phyloP scores from a whole-genome alignment of 2,113 vertebrate genomes.

The Clarias macrocephalus region DNA sequence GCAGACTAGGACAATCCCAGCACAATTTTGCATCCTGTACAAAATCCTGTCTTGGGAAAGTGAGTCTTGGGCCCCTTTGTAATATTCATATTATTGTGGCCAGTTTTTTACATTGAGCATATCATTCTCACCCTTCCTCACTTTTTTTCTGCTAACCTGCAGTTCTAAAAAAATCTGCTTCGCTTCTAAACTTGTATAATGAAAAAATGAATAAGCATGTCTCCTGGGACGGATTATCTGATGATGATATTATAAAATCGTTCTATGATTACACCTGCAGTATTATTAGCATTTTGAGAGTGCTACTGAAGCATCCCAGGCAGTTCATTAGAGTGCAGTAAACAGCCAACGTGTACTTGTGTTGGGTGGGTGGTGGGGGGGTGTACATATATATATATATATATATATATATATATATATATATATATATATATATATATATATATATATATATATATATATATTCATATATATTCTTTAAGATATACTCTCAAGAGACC shows the following conservation, averaged over 20 bases:
- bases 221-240: slow-evolving; percentile 43
- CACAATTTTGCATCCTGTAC: too few relatives aligned
- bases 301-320: slow-evolving; percentile 18
- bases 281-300: slow-evolving; percentile 45
- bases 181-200: slow-evolving; percentile 40
- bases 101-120: not conserved
- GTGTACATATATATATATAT: too few relatives aligned
- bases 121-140: slow-evolving; percentile 15
- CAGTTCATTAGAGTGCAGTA: slow-evolving; percentile 39
- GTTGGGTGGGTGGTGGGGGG: not conserved
- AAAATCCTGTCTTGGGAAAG: too few relatives aligned
- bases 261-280: slow-evolving; percentile 46
- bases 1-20: too few relatives aligned
- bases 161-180: slow-evolving; percentile 42
- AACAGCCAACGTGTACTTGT: slow-evolving; percentile 18
- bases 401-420: too few relatives aligned
- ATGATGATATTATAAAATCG: slow-evolving; percentile 49
- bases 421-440: too few relatives aligned
- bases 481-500: slow-evolving; percentile 9
- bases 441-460: too few relatives aligned
- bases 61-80: not conserved
- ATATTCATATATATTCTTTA: slow-evolving; percentile 38
- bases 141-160: slow-evolving; percentile 45
- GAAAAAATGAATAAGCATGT: slow-evolving; percentile 50
- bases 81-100: slow-evolving; percentile 5